A percentile compares a stretch with the other conserved stretches of the same genome.
Evolutionary conservation across 2,113 vertebrate species (phyloP).

Genomic region (Elanus axillaris): DNA sequence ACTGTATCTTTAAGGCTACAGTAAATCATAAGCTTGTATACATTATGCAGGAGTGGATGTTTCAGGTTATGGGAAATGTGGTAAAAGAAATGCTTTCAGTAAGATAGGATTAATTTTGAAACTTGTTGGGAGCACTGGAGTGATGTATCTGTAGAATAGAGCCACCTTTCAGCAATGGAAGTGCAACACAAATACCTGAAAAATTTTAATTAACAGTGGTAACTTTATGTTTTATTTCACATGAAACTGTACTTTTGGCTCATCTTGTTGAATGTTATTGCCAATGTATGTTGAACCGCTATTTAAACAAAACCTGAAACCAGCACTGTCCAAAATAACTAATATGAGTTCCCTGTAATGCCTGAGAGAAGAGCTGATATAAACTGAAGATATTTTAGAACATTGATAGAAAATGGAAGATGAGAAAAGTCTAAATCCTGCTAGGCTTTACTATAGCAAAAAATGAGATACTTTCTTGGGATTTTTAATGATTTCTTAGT

Average conservation of each 20-base stretch:
- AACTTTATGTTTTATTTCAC: neutral
- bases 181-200: neutral
- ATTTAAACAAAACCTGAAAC: neutral
- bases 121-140: neutral
- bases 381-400: neutral
- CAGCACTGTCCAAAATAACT: neutral
- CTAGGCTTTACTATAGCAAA: neutral
- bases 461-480: neutral
- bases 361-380: neutral
- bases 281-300: neutral
- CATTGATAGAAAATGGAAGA: neutral
- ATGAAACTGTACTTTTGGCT: neutral
- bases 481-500: neutral
- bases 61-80: neutral
- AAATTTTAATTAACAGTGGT: neutral
- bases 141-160: neutral
- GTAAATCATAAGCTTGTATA: neutral
- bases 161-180: neutral
- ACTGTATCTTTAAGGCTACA: neutral
- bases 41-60: neutral
- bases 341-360: neutral
- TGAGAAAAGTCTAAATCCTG: neutral
- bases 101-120: neutral
- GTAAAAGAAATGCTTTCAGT: neutral
- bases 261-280: neutral